Conservation (phyloP, 2,888 invertebrate species). For the Plagiodera versicolora region DNA sequence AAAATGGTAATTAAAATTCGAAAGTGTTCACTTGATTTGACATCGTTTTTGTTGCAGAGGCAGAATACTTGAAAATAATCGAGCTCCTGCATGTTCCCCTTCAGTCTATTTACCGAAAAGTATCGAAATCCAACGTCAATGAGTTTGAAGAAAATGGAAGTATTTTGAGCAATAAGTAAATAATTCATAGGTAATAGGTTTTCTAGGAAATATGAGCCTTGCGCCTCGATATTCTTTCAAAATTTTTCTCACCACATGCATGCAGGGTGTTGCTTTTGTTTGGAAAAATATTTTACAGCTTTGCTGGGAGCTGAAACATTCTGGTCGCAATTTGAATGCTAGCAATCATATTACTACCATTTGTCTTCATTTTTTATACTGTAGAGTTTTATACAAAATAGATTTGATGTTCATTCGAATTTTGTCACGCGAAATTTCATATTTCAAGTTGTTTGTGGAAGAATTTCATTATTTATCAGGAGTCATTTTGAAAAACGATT, state of each 20-base stretch:
- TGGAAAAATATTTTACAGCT: neutral
- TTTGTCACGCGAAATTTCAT: neutral
- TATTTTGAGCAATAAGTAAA: conserved; percentile 20
- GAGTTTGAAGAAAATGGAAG: conserved; percentile 39
- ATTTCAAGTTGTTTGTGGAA: too few species aligned
- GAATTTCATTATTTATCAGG: too few species aligned
- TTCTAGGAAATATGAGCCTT: conserved; percentile 34
- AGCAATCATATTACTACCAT: conserved; percentile 29
- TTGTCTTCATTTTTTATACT: conserved; percentile 37
- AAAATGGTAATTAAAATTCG: conserved; percentile 74
- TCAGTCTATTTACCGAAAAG: conserved; percentile 69
- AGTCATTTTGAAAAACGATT: too few species aligned
- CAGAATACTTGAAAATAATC: conserved; percentile 79
- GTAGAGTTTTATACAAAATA: conserved; percentile 34
- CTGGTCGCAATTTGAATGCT: conserved; percentile 31
- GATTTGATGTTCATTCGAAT: too few species aligned
- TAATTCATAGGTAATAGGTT: conserved; percentile 18
- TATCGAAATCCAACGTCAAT: conserved; percentile 11
- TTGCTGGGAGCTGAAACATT: neutral
- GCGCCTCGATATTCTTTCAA: conserved; percentile 6
- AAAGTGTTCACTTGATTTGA: neutral
- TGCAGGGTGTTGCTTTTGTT: too few species aligned
- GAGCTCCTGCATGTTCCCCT: conserved; percentile 87
- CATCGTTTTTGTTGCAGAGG: conserved; percentile 64
- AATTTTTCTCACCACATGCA: neutral